phyloP scores from a whole-genome alignment of 2,888 invertebrate species.

The Parthenolecanium corni region DNA sequence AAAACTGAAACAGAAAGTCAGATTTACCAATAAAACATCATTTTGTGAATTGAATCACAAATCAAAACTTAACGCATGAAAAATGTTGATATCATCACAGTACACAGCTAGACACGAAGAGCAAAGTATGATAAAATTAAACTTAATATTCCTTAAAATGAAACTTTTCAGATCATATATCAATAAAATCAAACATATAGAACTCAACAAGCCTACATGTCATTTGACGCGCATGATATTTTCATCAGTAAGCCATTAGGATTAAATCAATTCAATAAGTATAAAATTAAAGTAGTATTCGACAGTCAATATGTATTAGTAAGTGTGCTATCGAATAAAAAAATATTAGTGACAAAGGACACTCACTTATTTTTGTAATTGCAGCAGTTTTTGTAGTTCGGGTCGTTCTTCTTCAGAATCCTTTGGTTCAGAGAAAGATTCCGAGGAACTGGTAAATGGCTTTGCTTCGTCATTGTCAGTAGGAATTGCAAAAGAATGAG shows the following conservation, averaged over 20 bases:
- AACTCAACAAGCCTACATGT: background rate
- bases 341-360: background rate
- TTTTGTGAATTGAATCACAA: background rate
- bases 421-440: constrained; percentile 36
- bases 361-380: constrained; percentile 65
- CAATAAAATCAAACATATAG: constrained; percentile 8
- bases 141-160: too few species aligned
- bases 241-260: constrained; percentile 15
- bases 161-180: too few species aligned
- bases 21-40: background rate
- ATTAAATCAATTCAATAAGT: background rate
- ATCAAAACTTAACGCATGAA: background rate
- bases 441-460: constrained; percentile 30
- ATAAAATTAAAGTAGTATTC: too few species aligned
- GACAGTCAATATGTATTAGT: too few species aligned
- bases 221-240: constrained; percentile 31
- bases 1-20: background rate
- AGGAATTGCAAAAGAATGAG: constrained; percentile 16
- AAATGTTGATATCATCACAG: background rate
- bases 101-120: background rate
- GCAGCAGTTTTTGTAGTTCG: constrained; percentile 71
- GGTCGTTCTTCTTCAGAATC: constrained; percentile 74
- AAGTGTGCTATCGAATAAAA: background rate
- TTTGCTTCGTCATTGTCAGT: constrained; percentile 28
- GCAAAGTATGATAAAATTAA: background rate